Percentiles rank a stretch among this genome's conserved stretches.
Evolutionary conservation across 2,888 invertebrate species (phyloP).

Genomic region (Conops quadrifasciatus): DNA sequence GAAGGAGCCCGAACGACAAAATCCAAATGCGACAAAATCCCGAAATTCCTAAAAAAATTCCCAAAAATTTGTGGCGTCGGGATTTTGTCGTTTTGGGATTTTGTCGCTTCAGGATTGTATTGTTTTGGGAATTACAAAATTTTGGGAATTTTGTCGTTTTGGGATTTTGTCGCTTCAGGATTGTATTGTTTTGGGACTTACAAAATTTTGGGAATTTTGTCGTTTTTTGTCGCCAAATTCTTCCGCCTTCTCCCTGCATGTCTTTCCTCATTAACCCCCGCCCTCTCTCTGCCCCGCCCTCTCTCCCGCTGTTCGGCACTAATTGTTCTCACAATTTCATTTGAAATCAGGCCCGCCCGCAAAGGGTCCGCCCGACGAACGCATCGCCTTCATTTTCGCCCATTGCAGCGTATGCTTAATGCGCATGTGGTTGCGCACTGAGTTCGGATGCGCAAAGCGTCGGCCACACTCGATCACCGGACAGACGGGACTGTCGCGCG

Average conservation of each 20-base stretch:
- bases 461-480: constrained; percentile 80
- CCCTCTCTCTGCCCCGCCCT: not conserved
- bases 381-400: constrained; percentile 81
- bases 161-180: too few species aligned
- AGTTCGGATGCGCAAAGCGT: constrained; percentile 83
- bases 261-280: not conserved
- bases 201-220: too few species aligned
- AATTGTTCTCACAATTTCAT: constrained; percentile 55
- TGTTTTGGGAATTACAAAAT: too few species aligned
- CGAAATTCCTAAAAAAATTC: too few species aligned
- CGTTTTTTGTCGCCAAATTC: not conserved
- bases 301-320: not conserved
- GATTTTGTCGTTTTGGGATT: too few species aligned
- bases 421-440: constrained; percentile 87
- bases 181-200: too few species aligned
- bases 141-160: too few species aligned
- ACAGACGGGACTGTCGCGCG: constrained; percentile 83
- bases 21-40: too few species aligned
- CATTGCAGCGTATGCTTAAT: constrained; percentile 83
- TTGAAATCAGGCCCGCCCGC: constrained; percentile 65
- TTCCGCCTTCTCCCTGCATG: not conserved
- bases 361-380: constrained; percentile 65
- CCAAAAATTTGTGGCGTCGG: too few species aligned
- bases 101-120: too few species aligned
- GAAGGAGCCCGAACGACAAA: too few species aligned